These are phyloP conservation scores for Malthinus flaveolus DNA, from an alignment of 2,888 invertebrate species.

Conservation along the genomic window DNA sequence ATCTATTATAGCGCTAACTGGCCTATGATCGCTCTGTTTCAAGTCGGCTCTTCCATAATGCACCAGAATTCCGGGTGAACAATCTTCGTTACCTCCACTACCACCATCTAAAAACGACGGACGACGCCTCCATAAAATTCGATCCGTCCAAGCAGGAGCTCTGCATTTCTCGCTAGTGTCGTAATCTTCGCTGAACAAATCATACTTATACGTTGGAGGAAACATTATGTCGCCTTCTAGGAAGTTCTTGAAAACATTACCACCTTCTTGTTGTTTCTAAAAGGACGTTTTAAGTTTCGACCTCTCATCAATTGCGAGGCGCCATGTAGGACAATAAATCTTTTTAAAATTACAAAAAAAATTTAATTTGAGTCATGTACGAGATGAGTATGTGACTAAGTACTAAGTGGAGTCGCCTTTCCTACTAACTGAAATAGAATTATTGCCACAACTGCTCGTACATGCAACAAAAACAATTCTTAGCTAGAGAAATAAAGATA, in stretches of 20 bases:
- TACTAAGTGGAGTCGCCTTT: too few relatives aligned
- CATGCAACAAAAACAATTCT: too few relatives aligned
- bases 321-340: neutral
- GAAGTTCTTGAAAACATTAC: slow-evolving; percentile 89
- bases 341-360: neutral
- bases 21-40: slow-evolving; percentile 97
- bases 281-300: slow-evolving; percentile 25
- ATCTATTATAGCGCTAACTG: slow-evolving; percentile 90
- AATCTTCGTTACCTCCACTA: slow-evolving; percentile 63
- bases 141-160: slow-evolving; percentile 98
- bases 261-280: slow-evolving; percentile 74
- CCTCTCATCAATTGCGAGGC: neutral
- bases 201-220: slow-evolving; percentile 98
- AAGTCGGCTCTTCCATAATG: slow-evolving; percentile 93
- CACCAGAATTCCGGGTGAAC: slow-evolving; percentile 78
- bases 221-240: slow-evolving; percentile 90
- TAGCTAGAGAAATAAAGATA: too few relatives aligned
- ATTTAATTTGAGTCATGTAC: too few relatives aligned
- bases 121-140: slow-evolving; percentile 90
- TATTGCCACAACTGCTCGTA: too few relatives aligned
- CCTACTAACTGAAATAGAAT: too few relatives aligned
- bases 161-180: slow-evolving; percentile 98
- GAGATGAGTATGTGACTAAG: too few relatives aligned
- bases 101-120: slow-evolving; percentile 69
- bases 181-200: slow-evolving; percentile 97